Percentiles rank a stretch among this genome's conserved stretches.
These are phyloP conservation scores for Galbula dea DNA, from an alignment of 2,113 vertebrate genomes.

Conservation along the genomic window DNA sequence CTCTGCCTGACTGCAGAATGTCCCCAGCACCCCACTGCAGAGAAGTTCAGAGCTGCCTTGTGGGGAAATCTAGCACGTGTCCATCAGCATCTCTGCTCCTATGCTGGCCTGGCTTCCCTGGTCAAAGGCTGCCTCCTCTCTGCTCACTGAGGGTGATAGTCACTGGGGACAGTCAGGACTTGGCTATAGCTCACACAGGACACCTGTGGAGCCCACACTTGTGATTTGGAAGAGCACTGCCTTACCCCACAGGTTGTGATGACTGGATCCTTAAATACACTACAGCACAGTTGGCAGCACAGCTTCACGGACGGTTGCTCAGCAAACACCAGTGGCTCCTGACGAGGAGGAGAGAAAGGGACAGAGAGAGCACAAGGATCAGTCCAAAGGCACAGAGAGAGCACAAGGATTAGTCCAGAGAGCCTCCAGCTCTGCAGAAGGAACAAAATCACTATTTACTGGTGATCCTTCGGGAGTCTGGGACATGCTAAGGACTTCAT, in stretches of 20 bases:
- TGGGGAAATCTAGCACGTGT: background rate
- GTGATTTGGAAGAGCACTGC: background rate
- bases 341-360: background rate
- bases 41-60: background rate
- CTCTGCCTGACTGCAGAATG: background rate
- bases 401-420: background rate
- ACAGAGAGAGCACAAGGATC: background rate
- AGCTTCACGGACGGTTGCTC: conserved; percentile 96
- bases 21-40: background rate
- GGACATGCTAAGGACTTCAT: background rate
- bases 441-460: background rate
- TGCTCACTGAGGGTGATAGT: background rate
- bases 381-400: background rate
- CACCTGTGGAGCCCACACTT: background rate
- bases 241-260: conserved; percentile 98
- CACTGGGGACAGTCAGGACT: background rate
- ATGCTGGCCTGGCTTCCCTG: accelerated
- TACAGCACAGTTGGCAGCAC: conserved; percentile 96
- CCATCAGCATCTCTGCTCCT: background rate
- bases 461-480: background rate
- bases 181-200: background rate
- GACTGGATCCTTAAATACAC: conserved; percentile 95
- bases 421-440: background rate
- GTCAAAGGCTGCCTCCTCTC: background rate
- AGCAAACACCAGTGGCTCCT: conserved; percentile 96